Evolutionary conservation across 2,888 invertebrate genomes (phyloP), one percentile per base, ranked within the genome.

Genomic region (Masnerella sp.): DNA sequence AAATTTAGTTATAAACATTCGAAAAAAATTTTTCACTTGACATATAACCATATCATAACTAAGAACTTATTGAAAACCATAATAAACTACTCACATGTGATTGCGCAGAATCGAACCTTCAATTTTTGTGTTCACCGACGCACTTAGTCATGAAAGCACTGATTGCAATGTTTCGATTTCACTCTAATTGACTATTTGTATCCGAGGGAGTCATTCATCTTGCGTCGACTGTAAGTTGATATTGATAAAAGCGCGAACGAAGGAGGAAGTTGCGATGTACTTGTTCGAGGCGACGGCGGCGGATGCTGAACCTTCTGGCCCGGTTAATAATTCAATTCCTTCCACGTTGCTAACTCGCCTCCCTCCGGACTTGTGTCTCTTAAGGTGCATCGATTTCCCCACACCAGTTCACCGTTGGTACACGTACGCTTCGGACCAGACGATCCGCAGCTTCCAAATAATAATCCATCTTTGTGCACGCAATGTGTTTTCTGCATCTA

Each of bases 241-340:
- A 20, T 32, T 43, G 28, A 56, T 42, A 43, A 56, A 42, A 32
- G 38, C 32, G n/a, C 20, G 11, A 15, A 36, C 58, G 5, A 45
- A 58, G 28, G 28, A 34, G 34, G 28, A 45, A 15, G 12, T n/a
- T n/a, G n/a, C 71, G 54, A 61, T 49, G 43, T 56, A 12, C 32
- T 40, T 56, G 42, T 36, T 30, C 45, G 8, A 7, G 8, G 22
- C 61, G 25, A 38, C 47, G 30, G 22, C 59, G 51, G 28, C 51
- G 68, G 58, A 78, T 82, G 84, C 80, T 84, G 82, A 84, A 84
- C 85, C 85, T 86, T 87, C 83, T 85, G 84, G 81, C 81, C 79
- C 83, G 83, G 81, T 84, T 84, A 84, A 86, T 87, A 87, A 87
- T 87, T 86, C 82, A 85, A 87, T 87, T 87, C 84, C 84, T 86